A percentile compares a stretch with the other conserved stretches of the same genome.
These are phyloP conservation scores for Stegana nigrithorax DNA, from an alignment of 2,888 invertebrate genomes.

Conservation along the genomic window DNA sequence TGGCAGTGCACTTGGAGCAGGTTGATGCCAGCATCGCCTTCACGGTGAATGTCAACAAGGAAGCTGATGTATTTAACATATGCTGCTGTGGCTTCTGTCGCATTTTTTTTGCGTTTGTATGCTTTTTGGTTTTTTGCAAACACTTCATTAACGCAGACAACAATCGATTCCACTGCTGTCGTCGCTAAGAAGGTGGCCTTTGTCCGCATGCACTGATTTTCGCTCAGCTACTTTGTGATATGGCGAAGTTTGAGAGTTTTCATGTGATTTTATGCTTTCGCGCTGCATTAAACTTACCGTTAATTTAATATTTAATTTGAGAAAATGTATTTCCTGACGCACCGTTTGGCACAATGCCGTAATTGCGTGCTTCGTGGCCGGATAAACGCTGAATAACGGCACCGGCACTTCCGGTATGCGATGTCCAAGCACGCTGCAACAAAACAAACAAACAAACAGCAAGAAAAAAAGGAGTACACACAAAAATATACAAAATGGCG, in stretches of 20 bases:
- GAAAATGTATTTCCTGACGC: constrained; percentile 71
- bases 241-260: too few relatives aligned
- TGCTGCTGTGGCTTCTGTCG: too few relatives aligned
- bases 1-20: too few relatives aligned
- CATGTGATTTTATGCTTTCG: too few relatives aligned
- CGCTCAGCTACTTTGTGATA: too few relatives aligned
- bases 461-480: not conserved
- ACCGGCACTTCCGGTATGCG: constrained; percentile 70
- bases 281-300: constrained; percentile 65
- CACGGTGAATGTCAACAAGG: not conserved
- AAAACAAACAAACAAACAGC: constrained; percentile 20
- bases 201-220: too few relatives aligned
- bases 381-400: constrained; percentile 71
- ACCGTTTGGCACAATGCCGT: constrained; percentile 72
- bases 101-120: not conserved
- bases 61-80: too few relatives aligned
- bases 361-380: constrained; percentile 73
- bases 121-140: not conserved
- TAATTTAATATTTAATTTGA: constrained; percentile 68
- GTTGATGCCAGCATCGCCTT: too few relatives aligned
- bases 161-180: not conserved
- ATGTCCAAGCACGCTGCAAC: constrained; percentile 68
- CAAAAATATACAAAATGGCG: not conserved
- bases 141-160: constrained; percentile 15
- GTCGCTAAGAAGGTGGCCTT: not conserved